A percentile compares a stretch with the other conserved stretches of the same genome.
Conservation (phyloP, 2,113 vertebrate genomes). For the Hirundichthys speculiger region DNA sequence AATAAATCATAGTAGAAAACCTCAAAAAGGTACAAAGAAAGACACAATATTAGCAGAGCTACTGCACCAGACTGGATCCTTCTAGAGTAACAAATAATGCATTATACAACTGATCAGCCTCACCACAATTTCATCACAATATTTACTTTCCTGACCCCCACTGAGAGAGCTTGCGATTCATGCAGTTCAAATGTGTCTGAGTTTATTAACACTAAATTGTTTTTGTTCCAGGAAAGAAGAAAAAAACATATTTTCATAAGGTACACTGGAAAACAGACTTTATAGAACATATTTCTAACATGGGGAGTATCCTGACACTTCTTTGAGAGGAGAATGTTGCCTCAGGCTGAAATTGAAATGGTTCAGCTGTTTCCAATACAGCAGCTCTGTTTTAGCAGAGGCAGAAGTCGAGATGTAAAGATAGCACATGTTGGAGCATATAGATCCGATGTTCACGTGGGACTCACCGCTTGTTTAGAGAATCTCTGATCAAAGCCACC, state of each 20-base stretch:
- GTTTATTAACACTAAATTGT: neutral
- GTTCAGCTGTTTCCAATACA: slow-evolving; percentile 85
- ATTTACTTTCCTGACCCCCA: too few relatives aligned
- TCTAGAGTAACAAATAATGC: too few relatives aligned
- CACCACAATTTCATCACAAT: too few relatives aligned
- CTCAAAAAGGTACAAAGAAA: too few relatives aligned
- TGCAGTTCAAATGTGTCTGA: neutral
- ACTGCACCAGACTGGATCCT: too few relatives aligned
- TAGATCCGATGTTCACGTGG: slow-evolving; percentile 76
- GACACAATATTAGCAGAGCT: too few relatives aligned
- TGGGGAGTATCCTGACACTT: slow-evolving; percentile 58
- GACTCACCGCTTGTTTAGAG: slow-evolving; percentile 80
- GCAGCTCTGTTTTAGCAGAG: slow-evolving; percentile 75
- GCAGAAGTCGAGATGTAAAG: slow-evolving; percentile 82
- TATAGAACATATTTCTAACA: slow-evolving; percentile 57
- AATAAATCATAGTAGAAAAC: too few relatives aligned
- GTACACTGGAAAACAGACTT: slow-evolving; percentile 44
- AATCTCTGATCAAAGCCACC: slow-evolving; percentile 80
- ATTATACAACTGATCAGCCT: too few relatives aligned
- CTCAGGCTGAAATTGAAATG: slow-evolving; percentile 77
- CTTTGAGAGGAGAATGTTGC: slow-evolving; percentile 74
- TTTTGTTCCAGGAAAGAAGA: neutral
- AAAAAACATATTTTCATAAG: neutral
- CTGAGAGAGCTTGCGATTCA: neutral
- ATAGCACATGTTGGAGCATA: slow-evolving; percentile 77